phyloP scores from a whole-genome alignment of 1,140 invertebrate species.

The Pogonognathellus flavescens region DNA sequence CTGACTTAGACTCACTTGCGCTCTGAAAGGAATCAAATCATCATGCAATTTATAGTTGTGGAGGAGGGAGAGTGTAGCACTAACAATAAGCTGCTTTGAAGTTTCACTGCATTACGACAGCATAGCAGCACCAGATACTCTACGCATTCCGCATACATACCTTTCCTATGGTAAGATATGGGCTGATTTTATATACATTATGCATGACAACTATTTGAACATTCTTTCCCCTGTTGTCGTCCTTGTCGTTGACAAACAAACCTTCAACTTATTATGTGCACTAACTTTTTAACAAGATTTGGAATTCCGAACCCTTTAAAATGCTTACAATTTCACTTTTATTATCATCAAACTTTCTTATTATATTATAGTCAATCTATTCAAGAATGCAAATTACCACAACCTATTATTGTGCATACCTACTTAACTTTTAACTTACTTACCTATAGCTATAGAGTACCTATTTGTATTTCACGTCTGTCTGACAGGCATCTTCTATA shows the following conservation, averaged over 20 bases:
- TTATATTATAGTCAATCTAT: too few species aligned
- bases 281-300: too few species aligned
- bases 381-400: too few species aligned
- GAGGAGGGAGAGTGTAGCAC: neutral
- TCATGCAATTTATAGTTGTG: neutral
- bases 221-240: too few species aligned
- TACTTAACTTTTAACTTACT: too few species aligned
- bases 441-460: too few species aligned
- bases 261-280: neutral
- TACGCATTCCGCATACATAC: slow-evolving; percentile 1
- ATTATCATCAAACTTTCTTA: too few species aligned
- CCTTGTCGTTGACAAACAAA: neutral
- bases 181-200: slow-evolving; percentile 4
- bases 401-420: too few species aligned
- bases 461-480: too few species aligned
- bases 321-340: too few species aligned
- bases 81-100: slow-evolving; percentile 1
- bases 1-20: neutral
- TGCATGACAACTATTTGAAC: neutral
- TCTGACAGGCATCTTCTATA: too few species aligned
- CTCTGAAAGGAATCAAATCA: neutral
- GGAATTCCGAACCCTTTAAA: too few species aligned
- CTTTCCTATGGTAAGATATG: neutral
- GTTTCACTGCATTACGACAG: neutral
- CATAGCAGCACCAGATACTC: neutral